Evolutionary conservation across 2,888 invertebrate species (phyloP), one percentile per base, ranked within the genome.

Genomic region (Lasioglossum figueresi): DNA sequence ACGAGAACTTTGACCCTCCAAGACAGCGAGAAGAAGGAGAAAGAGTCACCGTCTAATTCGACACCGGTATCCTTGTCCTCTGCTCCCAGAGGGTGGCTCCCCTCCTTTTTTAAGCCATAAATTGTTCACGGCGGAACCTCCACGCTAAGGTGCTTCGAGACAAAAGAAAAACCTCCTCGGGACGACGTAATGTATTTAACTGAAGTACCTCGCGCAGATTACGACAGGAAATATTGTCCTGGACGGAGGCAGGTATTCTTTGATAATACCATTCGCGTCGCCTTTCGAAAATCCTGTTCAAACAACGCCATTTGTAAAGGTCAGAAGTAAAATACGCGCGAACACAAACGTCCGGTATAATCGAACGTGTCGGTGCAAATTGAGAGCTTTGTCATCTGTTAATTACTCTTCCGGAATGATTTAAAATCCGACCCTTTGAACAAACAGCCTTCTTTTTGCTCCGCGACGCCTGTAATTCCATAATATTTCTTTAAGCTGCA

Each of bases 1-100:
- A 93, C 93, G 93, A 94, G 94, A 93, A 94, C 93, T 94, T 92
- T 93, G 93, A 93, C 93, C 94, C 93, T 92, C 92, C 76, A 75
- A 83, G 72, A 76, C 63, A 70, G 76, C n/a, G 76, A 68, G 76
- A 73, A 80, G 56, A 83, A 79, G 81, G 63, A 73, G 83, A 75
- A 80, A 81, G 85, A 81, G 82, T 66, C 63, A 71, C 73, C 82
- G 86, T 87, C 85, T 88, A 88, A 87, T 91, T 90, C 86, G 88
- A 90, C 88, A 88, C 76, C 73, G 86, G 84, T 89, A 88, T 78
- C 83, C 85, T 82, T 85, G 87, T 88, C 84, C 86, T 76, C 73
- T 79, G 81, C 77, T 73, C 82, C 82, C 76, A 71, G 83, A 87
- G 90, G 88, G 87, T 89, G 89, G 75, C 84, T 86, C 88, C 88